Evolutionary conservation across 2,113 vertebrate genomes (phyloP).

Genomic region (Tautogolabrus adspersus): DNA sequence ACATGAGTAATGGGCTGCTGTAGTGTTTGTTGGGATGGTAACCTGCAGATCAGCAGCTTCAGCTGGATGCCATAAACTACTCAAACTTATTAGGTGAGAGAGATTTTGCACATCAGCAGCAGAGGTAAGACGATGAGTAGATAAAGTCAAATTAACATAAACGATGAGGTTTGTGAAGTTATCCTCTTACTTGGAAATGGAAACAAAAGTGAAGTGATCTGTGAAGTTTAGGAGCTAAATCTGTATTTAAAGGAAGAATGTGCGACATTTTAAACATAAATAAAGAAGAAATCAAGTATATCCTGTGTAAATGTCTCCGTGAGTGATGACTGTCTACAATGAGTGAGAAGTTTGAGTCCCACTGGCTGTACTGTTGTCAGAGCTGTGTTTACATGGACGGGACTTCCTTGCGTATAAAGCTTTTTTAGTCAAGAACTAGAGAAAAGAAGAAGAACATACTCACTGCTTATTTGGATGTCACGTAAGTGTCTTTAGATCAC

Average conservation of each 20-base stretch:
- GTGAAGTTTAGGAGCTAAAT: neutral
- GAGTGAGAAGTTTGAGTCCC: too few species aligned
- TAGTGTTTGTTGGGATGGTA: neutral
- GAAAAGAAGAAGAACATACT: too few species aligned
- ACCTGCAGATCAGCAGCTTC: constrained; percentile 5
- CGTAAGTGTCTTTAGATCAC: too few species aligned
- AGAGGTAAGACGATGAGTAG: neutral
- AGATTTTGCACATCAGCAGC: constrained; percentile 34
- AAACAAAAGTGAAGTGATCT: neutral
- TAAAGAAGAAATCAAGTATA: too few species aligned
- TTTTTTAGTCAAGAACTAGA: too few species aligned
- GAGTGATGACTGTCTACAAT: too few species aligned
- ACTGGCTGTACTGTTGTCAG: too few species aligned
- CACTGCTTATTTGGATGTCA: too few species aligned
- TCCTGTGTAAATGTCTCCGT: too few species aligned
- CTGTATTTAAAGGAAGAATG: neutral
- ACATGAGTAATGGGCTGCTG: neutral
- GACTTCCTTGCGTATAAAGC: too few species aligned
- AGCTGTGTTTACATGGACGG: too few species aligned
- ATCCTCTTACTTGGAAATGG: neutral
- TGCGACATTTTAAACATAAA: too few species aligned
- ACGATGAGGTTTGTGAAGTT: neutral
- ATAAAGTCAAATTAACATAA: neutral
- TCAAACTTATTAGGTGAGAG: neutral
- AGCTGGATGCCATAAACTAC: neutral